These are phyloP conservation scores for Nephotettix cincticeps DNA, from an alignment of 1,140 invertebrate species.

Conservation along the genomic window DNA sequence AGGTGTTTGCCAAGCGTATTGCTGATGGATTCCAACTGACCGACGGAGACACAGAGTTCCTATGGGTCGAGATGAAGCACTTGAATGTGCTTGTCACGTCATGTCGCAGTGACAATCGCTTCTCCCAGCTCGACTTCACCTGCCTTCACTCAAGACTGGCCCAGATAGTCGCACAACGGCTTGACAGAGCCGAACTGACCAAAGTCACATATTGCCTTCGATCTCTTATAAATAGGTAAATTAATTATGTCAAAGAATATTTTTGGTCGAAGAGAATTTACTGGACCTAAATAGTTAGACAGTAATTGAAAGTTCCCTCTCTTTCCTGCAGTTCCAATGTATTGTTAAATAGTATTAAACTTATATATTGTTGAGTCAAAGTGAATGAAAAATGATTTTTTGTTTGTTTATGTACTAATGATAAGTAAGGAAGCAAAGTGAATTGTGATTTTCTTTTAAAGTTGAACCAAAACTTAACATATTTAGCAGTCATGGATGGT, in stretches of 20 bases:
- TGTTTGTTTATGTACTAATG: no score
- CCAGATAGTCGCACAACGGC: not conserved
- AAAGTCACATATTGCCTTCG: not conserved
- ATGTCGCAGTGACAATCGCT: constrained; percentile 15
- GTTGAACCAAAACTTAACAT: no score
- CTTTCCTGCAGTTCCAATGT: no score
- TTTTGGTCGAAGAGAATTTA: no score
- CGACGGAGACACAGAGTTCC: constrained; percentile 4
- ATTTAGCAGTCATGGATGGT: no score
- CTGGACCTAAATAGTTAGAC: no score
- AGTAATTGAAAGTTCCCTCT: no score
- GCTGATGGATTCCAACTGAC: not conserved
- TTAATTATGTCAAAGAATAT: not conserved
- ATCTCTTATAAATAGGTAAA: not conserved
- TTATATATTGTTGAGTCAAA: no score
- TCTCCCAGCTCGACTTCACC: not conserved
- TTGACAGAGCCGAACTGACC: not conserved
- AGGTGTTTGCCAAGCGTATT: constrained; percentile 21
- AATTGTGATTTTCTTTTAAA: no score
- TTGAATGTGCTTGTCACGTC: constrained; percentile 1
- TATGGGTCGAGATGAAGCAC: constrained; percentile 6
- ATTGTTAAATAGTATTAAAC: no score
- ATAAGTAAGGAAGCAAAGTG: no score
- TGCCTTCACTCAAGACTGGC: constrained; percentile 3
- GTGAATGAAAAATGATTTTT: no score